Base-by-base conservation (phyloP, 2,888 invertebrate species). In the Clanis bilineata region DNA sequence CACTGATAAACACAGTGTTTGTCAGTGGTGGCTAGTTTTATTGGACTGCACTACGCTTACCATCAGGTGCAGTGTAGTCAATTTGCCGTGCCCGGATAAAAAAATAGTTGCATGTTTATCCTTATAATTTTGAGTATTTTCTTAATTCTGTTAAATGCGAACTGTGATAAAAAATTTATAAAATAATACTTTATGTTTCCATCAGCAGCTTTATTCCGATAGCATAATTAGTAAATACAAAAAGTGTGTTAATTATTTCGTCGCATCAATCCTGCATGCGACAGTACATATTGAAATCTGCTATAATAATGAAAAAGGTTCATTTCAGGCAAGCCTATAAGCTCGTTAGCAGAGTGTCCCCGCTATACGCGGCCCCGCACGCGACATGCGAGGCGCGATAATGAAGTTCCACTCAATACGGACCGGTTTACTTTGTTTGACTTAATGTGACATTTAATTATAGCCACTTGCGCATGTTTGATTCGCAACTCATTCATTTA, bases 281-380 rank as follows among this genome's bases (percentile, higher is more conserved):
- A 10, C 28, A 28, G 32, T 10, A 51, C 18, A 28, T 32, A 32
- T 32, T 51, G 51, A 51, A 32, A 51, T 51, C 51, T 51, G 32
- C 32, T 32, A 64, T 61, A 60, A 58, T 58, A 59, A 63, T 57
- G 61, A 62, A 62, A 60, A 59, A 66, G 65, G 66, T 66, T 63
- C 21, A 43, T 55, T 43, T 7, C 62, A 45, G 44, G 60, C 57
- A 64, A 67, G 63, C 67, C 64, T 64, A 66, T 68, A 66, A 71
- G 67, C 65, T 70, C 63, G 69, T 71, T 71, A 72, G 60, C 56
- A 61, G 54, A 47, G 43, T 18, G 32, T 32, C 51, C 51, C 12
- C 47, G 60, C 32, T 28, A 28, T 15, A 51, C 28, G 51, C 28
- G 51, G 51, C 28, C 28, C 15, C 32, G 25, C 32, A 25, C 28